A percentile compares a stretch with the other conserved stretches of the same genome.
These are phyloP conservation scores for Neoitamus cyanurus DNA, from an alignment of 2,888 invertebrate genomes.

Conservation along the genomic window DNA sequence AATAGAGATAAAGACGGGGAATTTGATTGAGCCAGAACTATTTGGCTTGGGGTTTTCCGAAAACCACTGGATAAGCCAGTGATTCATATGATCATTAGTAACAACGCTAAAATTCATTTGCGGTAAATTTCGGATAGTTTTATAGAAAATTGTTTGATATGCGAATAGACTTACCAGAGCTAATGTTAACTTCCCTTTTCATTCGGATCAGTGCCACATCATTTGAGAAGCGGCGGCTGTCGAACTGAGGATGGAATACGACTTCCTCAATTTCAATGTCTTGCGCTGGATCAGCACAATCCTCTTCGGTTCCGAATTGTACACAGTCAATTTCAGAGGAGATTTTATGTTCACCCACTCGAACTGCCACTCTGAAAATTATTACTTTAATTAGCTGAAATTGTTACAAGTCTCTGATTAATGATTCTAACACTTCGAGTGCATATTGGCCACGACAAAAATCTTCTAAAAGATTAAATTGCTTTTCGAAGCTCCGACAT, in stretches of 20 bases:
- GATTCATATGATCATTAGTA: not conserved
- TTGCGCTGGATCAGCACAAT: slow-evolving; percentile 65
- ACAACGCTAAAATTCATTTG: not conserved
- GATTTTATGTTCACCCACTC: slow-evolving; percentile 66
- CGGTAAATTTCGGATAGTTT: not conserved
- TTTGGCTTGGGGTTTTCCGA: too few relatives aligned
- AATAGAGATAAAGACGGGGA: too few relatives aligned
- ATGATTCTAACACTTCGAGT: not conserved
- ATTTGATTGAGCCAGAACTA: too few relatives aligned
- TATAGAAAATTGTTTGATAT: not conserved
- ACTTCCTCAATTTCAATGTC: slow-evolving; percentile 61
- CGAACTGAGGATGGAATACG: slow-evolving; percentile 70
- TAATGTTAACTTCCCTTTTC: slow-evolving; percentile 56
- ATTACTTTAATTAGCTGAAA: not conserved
- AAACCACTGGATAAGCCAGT: too few relatives aligned
- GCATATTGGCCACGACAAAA: too few relatives aligned
- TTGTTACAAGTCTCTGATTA: not conserved
- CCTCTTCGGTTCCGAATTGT: slow-evolving; percentile 45
- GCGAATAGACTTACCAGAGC: slow-evolving; percentile 1
- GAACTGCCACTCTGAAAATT: slow-evolving; percentile 60
- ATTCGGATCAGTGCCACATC: slow-evolving; percentile 73
- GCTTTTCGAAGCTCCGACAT: too few relatives aligned
- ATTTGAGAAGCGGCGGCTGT: slow-evolving; percentile 61
- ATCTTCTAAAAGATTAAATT: too few relatives aligned
- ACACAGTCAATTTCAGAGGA: slow-evolving; percentile 60